These are phyloP conservation scores for Polydrusus pterygomalis DNA, from an alignment of 2,888 invertebrate genomes.

Conservation along the genomic window DNA sequence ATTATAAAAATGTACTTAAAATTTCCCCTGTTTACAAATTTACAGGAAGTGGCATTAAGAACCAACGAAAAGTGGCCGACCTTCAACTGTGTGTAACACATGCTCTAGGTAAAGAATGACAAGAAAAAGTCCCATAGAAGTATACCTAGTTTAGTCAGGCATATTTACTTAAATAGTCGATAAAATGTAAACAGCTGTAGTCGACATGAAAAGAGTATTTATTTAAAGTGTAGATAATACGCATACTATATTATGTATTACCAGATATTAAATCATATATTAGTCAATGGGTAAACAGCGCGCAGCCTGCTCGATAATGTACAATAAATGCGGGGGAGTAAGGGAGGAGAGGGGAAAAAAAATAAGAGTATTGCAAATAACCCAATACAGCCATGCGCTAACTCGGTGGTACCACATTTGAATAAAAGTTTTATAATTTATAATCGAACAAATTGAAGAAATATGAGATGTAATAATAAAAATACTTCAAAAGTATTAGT, in stretches of 20 bases:
- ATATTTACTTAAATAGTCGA: slow-evolving; percentile 39
- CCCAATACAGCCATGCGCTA: too few species aligned
- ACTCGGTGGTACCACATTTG: too few species aligned
- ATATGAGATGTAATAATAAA: too few species aligned
- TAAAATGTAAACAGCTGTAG: slow-evolving; percentile 33
- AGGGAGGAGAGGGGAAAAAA: too few species aligned
- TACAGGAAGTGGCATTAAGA: slow-evolving; percentile 38
- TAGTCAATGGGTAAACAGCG: slow-evolving; percentile 1
- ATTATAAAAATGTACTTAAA: background rate
- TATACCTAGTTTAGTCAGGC: background rate
- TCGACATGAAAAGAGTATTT: background rate
- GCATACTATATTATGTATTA: background rate
- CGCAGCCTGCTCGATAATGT: too few species aligned
- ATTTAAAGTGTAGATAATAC: slow-evolving; percentile 8
- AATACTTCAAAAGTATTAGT: too few species aligned
- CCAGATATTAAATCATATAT: background rate
- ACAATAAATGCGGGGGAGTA: too few species aligned
- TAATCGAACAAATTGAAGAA: too few species aligned
- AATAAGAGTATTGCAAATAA: too few species aligned
- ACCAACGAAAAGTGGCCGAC: slow-evolving; percentile 33
- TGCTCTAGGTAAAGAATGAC: slow-evolving; percentile 31
- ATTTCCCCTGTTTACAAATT: slow-evolving; percentile 1
- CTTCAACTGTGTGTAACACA: slow-evolving; percentile 46
- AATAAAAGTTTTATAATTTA: too few species aligned
- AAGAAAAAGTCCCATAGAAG: slow-evolving; percentile 17